These are phyloP conservation scores for Candidula unifasciata DNA, from an alignment of 2,888 invertebrate species.

Conservation along the genomic window DNA sequence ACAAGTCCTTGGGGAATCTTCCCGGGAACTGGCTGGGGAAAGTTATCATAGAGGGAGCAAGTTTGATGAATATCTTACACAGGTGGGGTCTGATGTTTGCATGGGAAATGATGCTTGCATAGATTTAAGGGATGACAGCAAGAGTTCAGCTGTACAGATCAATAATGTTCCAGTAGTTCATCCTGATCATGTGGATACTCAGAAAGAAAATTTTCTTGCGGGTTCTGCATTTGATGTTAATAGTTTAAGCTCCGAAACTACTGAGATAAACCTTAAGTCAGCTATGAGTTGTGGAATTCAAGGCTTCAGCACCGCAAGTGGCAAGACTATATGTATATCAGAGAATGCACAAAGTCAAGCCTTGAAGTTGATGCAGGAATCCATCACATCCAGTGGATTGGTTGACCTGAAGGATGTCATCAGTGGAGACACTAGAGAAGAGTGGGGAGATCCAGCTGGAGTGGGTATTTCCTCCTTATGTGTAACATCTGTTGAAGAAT, in stretches of 20 bases:
- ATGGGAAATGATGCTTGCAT: too few species aligned
- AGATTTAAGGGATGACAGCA: too few species aligned
- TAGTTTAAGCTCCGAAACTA: background rate
- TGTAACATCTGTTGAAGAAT: background rate
- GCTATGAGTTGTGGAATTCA: background rate
- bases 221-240: background rate
- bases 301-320: slow-evolving; percentile 40
- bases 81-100: background rate
- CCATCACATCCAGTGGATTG: background rate
- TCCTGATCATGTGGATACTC: background rate
- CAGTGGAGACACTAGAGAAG: background rate
- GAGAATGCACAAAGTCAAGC: slow-evolving; percentile 20
- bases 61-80: background rate
- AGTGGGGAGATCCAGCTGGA: background rate
- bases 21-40: too few species aligned
- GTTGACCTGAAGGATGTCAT: background rate
- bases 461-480: background rate
- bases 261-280: background rate
- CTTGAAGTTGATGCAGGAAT: background rate
- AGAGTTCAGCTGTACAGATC: background rate
- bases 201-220: background rate
- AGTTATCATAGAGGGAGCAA: background rate
- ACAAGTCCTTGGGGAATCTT: too few species aligned
- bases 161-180: background rate
- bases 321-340: slow-evolving; percentile 17